Conservation (phyloP, 2,113 vertebrate genomes). For the Archilochus colubris region DNA sequence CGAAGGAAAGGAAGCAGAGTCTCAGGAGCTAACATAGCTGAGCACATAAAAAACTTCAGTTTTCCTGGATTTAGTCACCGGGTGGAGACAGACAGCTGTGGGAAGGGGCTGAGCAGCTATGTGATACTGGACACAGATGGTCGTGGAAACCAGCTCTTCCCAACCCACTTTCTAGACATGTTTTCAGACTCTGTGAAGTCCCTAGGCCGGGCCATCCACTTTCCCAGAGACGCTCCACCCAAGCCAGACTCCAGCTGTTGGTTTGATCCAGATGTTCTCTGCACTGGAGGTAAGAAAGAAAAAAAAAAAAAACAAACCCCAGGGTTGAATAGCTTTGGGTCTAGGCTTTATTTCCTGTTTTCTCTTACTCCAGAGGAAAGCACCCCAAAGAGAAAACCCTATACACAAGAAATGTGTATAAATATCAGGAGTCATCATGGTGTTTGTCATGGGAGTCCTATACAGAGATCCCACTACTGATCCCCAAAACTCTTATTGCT, state of each 20-base stretch:
- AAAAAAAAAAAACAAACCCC: neutral
- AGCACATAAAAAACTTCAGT: slow-evolving; percentile 78
- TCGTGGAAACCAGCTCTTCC: slow-evolving; percentile 74
- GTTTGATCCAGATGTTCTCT: slow-evolving; percentile 83
- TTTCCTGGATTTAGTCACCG: slow-evolving; percentile 86
- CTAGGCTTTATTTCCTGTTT: neutral
- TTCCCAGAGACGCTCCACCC: slow-evolving; percentile 80
- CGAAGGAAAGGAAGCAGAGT: slow-evolving; percentile 65
- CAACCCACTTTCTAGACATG: slow-evolving; percentile 81
- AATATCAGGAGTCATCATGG: neutral
- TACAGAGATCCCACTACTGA: neutral
- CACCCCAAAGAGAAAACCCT: neutral
- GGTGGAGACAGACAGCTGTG: slow-evolving; percentile 77
- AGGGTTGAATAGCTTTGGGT: neutral
- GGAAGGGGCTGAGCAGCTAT: slow-evolving; percentile 78
- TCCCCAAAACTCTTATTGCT: neutral
- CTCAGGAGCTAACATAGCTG: slow-evolving; percentile 77
- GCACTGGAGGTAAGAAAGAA: slow-evolving; percentile 82
- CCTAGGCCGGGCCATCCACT: slow-evolving; percentile 78
- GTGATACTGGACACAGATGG: slow-evolving; percentile 87
- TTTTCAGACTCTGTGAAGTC: slow-evolving; percentile 66
- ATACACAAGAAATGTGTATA: neutral
- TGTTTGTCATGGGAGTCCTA: neutral
- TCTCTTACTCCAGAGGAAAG: neutral
- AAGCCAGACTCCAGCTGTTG: slow-evolving; percentile 85